Base-by-base conservation (phyloP, 2,888 invertebrate genomes). In the Tipula helvola region DNA sequence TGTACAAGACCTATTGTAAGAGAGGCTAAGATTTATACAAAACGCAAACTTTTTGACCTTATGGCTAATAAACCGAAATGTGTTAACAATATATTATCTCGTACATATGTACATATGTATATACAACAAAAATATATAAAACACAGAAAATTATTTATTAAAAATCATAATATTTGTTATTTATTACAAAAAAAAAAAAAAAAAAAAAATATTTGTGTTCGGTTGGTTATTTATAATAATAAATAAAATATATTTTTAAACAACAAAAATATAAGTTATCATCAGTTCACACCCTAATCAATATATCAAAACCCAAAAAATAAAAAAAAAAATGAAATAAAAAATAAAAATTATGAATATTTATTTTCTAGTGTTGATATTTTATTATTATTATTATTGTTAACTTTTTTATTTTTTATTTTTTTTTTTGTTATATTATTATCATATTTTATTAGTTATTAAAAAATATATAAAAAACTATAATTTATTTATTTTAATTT, bases 391-490 rank as follows among this genome's bases (percentile, higher is more conserved):
- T 71, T 71, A 71, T 71, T 71, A 71, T 71, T 71, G 18, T 71
- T 71, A 71, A 71, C 8, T 71, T 71, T n/a, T n/a, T n/a, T n/a
- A n/a, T n/a, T n/a, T n/a, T 52, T 52, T 16, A 10, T 44, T 44
- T 39, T 52, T 2, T 52, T 52, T 52, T 52, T 52, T 52, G n/a
- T 71, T 71, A 28, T 71, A 71, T 71, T 71, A 71, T 71, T 71
- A 71, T 71, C 71, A 71, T 71, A 71, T 71, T 71, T 71, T 71
- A 71, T 71, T 71, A 71, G 71, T 71, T 71, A 71, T 71, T 71
- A 71, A 71, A 71, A 71, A 28, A 71, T 71, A 71, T 71, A 71
- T 13, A 71, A 71, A 28, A 28, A 71, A 71, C 3, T 71, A 71
- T 71, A 71, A 71, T 71, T 71, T 71, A 71, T 71, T 71, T 71